These are phyloP conservation scores for Elachura formosa DNA, from an alignment of 2,113 vertebrate species.

Conservation along the genomic window DNA sequence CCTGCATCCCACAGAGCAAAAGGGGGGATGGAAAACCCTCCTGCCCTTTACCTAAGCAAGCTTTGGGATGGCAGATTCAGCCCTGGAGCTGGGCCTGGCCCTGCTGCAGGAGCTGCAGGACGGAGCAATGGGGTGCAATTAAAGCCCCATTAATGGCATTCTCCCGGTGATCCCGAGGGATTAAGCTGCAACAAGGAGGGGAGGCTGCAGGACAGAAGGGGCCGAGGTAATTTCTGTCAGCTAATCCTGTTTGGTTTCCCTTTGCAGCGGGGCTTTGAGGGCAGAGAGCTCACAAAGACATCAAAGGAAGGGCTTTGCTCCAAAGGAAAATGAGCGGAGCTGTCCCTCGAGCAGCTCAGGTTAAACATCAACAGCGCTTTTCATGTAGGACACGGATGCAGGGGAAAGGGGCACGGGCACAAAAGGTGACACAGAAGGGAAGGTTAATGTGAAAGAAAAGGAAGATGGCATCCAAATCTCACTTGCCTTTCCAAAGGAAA, in stretches of 20 bases:
- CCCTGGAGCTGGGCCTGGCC: not conserved
- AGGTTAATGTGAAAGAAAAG: not conserved
- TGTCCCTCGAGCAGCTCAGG: not conserved
- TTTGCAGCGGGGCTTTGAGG: constrained; percentile 21
- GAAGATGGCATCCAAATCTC: not conserved
- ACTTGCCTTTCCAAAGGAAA: not conserved
- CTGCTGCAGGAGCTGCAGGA: not conserved
- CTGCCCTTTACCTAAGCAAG: not conserved
- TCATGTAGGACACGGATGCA: not conserved
- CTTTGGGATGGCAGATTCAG: not conserved
- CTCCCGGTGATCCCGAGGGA: not conserved
- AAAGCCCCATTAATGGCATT: not conserved
- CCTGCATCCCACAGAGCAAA: not conserved
- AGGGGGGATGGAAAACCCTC: not conserved
- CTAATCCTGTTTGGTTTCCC: constrained; percentile 66
- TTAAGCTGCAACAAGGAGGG: constrained; percentile 29
- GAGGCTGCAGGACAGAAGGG: constrained; percentile 40
- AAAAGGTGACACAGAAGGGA: not conserved
- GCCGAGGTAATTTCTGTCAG: constrained; percentile 40
- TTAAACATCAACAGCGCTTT: constrained; percentile 31
- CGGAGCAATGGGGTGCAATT: not conserved
- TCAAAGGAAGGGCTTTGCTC: constrained; percentile 55
- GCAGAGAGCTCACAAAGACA: constrained; percentile 53
- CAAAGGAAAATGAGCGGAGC: constrained; percentile 9
- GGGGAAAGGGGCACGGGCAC: not conserved